These are phyloP conservation scores for Pollimyrus isidori DNA, from an alignment of 2,113 vertebrate species.

Conservation along the genomic window DNA sequence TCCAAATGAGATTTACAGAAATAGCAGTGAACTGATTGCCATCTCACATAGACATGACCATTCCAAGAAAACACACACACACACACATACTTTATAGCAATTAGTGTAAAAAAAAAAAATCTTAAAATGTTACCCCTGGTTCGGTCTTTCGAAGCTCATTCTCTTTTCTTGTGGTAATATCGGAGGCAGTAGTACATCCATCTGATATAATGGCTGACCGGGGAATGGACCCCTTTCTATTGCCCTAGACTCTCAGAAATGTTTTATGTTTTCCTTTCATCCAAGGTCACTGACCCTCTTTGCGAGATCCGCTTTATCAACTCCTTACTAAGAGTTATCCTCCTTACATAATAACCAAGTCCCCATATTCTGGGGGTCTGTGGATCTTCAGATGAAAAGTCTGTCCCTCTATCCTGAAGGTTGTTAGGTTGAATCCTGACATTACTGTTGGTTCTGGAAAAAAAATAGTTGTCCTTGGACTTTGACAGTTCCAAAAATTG, in stretches of 20 bases:
- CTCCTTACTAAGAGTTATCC: background rate
- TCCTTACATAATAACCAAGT: background rate
- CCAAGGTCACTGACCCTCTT: background rate
- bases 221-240: background rate
- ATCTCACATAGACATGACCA: background rate
- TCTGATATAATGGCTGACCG: background rate
- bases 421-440: background rate
- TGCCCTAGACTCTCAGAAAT: background rate
- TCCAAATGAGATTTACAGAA: background rate
- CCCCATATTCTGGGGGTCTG: background rate
- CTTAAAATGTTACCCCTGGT: background rate
- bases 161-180: background rate
- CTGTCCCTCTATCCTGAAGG: background rate
- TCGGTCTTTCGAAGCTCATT: background rate
- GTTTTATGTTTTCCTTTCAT: background rate
- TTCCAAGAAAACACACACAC: background rate
- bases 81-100: background rate
- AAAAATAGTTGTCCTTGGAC: background rate
- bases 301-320: background rate
- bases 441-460: background rate
- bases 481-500: background rate
- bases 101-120: background rate
- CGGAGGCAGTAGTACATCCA: background rate
- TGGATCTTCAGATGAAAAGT: background rate
- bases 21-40: background rate